These are phyloP conservation scores for Tenthredo amoena DNA, from an alignment of 2,888 invertebrate species.

Conservation along the genomic window DNA sequence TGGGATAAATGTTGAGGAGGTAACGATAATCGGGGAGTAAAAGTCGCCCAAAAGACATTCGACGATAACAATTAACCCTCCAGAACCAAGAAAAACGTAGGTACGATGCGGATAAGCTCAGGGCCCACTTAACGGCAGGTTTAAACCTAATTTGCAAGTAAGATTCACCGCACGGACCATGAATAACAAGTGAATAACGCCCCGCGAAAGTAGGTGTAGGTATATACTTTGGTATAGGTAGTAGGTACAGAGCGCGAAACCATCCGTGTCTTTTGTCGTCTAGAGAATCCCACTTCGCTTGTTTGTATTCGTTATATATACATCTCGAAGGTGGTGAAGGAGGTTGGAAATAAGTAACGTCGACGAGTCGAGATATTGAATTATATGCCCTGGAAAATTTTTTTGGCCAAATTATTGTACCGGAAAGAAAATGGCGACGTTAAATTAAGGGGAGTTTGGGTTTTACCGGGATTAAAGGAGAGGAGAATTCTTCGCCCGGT, in stretches of 20 bases:
- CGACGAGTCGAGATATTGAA: not conserved
- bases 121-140: slow-evolving; percentile 45
- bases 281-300: not conserved
- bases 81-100: slow-evolving; percentile 11
- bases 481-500: not conserved
- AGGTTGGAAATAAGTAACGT: no score
- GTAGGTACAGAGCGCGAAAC: slow-evolving; percentile 32
- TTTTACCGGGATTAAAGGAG: slow-evolving; percentile 3
- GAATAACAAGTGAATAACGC: slow-evolving; percentile 50
- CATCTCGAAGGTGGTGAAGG: no score
- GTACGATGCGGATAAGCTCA: slow-evolving; percentile 33
- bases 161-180: slow-evolving; percentile 35
- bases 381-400: not conserved
- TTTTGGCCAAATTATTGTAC: no score
- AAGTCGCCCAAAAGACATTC: slow-evolving; percentile 21
- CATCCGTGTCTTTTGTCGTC: slow-evolving; percentile 4
- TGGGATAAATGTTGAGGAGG: not conserved
- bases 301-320: not conserved
- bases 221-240: not conserved
- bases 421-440: not conserved
- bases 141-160: slow-evolving; percentile 49
- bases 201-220: slow-evolving; percentile 12
- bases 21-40: slow-evolving; percentile 11
- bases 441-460: not conserved
- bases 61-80: slow-evolving; percentile 44